phyloP scores from a whole-genome alignment of 2,888 invertebrate species.

The Cancer borealis region DNA sequence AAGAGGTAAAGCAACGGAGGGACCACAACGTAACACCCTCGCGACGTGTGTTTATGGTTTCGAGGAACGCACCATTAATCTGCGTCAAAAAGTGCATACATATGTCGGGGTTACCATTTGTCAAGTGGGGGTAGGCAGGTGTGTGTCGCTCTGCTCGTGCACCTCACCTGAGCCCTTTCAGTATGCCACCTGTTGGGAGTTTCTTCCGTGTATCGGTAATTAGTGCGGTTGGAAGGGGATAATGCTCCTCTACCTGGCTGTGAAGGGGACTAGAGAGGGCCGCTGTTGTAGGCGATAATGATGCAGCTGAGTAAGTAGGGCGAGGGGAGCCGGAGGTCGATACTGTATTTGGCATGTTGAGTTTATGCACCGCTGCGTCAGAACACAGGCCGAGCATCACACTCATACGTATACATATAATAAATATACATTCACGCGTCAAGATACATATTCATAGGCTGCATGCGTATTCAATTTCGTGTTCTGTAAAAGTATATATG shows the following conservation, averaged over 20 bases:
- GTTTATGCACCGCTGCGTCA: background rate
- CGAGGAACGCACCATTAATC: background rate
- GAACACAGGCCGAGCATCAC: background rate
- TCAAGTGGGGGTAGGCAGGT: background rate
- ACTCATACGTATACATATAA: background rate
- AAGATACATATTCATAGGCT: background rate
- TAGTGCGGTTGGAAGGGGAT: background rate
- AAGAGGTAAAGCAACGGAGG: background rate
- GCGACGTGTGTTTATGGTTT: background rate
- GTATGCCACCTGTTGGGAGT: constrained; percentile 35
- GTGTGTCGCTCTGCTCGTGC: background rate
- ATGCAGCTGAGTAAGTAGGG: constrained; percentile 5
- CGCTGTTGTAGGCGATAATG: constrained; percentile 13
- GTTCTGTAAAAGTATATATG: background rate
- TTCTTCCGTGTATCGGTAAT: constrained; percentile 3
- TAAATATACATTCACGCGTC: background rate
- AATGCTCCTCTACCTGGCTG: background rate
- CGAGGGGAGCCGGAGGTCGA: constrained; percentile 23
- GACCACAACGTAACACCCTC: background rate
- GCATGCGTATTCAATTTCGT: background rate
- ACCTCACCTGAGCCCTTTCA: background rate
- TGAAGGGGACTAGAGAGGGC: background rate
- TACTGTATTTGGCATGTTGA: constrained; percentile 45
- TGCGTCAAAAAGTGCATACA: constrained; percentile 4
- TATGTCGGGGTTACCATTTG: background rate